Evolutionary conservation across 2,797 vertebrate species (phyloP), one percentile per base, ranked within the genome.

Genomic region (Sylvilagus floridanus): DNA sequence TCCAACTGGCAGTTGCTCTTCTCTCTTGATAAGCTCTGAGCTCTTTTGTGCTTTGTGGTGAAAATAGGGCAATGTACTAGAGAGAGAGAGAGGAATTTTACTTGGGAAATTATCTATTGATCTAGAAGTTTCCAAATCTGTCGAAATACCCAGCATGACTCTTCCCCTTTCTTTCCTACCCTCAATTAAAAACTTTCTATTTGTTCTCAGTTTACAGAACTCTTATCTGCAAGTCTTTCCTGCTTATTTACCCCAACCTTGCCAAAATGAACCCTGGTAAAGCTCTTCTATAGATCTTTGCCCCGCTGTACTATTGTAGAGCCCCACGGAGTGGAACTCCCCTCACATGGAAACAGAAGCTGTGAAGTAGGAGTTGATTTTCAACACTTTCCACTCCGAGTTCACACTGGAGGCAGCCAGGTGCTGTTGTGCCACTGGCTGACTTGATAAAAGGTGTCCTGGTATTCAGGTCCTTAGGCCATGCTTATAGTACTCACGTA

Each of bases 91-190:
- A 72, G 54, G 24, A 68, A 50, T 81, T 90, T 75, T 57, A 37
- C 83, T 52, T 73, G 50, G 50, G 87, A 28, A 62, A 4, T 19
- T 47, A 47, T 47, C 42, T 47, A 50, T 5, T 78, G 69, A 78
- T 72, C 82, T 73, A 68, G 28, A 93, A 79, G 75, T n/a, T 42
- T 93, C 77, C 62, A 65, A 50, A 84, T 65, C 78, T 86, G 19
- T 78, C 42, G 47, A 63, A 66, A 89, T 88, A 75, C 42, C 16
- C 32, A 42, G 5, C 26, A 73, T 13, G 32, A 65, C 63, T 35
- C 63, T 72, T 50, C 24, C 24, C 35, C 22, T 76, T 78, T 82
- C 42, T 7, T 52, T 89, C 47, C n/a, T 73, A 54, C 26, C 21
- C 11, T 57, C 11, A 2, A 4, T 63, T 83, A 84, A 69, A 86